Evolutionary conservation across 2,888 invertebrate species (phyloP).

Genomic region (Alloscopus bannaensis): DNA sequence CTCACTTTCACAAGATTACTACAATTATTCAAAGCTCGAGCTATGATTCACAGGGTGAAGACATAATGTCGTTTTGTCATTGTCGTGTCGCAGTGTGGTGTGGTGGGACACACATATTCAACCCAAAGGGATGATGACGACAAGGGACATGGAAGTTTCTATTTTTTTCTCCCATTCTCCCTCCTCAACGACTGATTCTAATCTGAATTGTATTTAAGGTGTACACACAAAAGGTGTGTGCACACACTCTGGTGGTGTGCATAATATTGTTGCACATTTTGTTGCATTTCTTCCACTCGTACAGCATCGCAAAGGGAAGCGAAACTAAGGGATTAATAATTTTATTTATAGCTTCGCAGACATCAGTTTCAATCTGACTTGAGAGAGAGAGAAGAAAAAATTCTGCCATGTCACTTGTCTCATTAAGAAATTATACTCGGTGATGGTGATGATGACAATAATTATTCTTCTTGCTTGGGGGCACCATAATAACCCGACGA

Average conservation of each 20-base stretch:
- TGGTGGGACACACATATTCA: slow-evolving; percentile 1
- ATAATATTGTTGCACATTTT: too few species aligned
- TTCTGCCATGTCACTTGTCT: slow-evolving; percentile 60
- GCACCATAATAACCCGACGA: slow-evolving; percentile 23
- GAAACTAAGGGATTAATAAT: too few species aligned
- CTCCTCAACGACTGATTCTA: too few species aligned
- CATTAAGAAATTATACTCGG: slow-evolving; percentile 59
- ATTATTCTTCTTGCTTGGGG: slow-evolving; percentile 55
- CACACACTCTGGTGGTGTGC: too few species aligned
- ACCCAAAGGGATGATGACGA: too few species aligned
- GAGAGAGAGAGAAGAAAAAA: slow-evolving; percentile 12
- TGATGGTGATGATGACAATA: slow-evolving; percentile 44
- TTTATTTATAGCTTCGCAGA: too few species aligned
- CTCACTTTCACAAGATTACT: slow-evolving; percentile 52
- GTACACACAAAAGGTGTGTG: too few species aligned
- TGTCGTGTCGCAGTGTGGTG: slow-evolving; percentile 14
- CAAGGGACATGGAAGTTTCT: too few species aligned
- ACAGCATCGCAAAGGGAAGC: too few species aligned
- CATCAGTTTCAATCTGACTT: slow-evolving; percentile 12
- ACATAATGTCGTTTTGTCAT: slow-evolving; percentile 57
- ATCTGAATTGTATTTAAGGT: slow-evolving; percentile 11
- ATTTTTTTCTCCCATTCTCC: too few species aligned
- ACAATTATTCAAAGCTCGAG: slow-evolving; percentile 19
- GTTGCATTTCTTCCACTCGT: too few species aligned
- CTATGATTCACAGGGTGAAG: slow-evolving; percentile 51